phyloP scores from a whole-genome alignment of 2,113 vertebrate species.

The Phrynosoma blainvillii region DNA sequence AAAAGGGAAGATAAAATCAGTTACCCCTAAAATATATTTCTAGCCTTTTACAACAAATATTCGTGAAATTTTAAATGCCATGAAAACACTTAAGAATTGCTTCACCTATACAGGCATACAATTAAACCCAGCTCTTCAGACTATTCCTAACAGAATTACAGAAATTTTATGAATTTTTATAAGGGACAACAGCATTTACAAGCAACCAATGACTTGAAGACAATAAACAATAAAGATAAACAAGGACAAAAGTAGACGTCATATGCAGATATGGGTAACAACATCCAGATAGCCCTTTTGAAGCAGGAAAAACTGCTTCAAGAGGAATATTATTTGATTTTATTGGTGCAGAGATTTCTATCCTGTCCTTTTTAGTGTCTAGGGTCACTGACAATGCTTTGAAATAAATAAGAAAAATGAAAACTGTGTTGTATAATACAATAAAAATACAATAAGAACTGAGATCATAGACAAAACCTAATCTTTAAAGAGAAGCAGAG shows the following conservation, averaged over 20 bases:
- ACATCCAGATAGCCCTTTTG: too few relatives aligned
- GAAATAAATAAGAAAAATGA: too few relatives aligned
- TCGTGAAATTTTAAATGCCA: background rate
- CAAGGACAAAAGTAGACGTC: background rate
- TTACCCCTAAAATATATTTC: background rate
- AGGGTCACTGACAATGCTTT: too few relatives aligned
- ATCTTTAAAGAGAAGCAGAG: background rate
- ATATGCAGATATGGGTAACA: background rate
- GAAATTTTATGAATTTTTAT: slow-evolving; percentile 1
- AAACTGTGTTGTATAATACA: background rate
- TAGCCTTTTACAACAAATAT: background rate
- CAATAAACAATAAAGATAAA: background rate
- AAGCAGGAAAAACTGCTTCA: too few relatives aligned
- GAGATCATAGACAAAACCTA: background rate
- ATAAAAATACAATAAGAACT: background rate
- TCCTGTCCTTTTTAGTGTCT: too few relatives aligned
- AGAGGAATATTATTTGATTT: too few relatives aligned
- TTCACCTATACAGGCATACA: slow-evolving; percentile 38
- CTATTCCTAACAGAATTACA: slow-evolving; percentile 26
- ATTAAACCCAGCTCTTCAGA: slow-evolving; percentile 3
- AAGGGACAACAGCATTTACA: slow-evolving; percentile 11
- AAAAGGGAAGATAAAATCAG: background rate
- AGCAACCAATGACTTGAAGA: background rate
- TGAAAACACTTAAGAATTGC: background rate
- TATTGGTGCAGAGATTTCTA: too few relatives aligned